phyloP scores from a whole-genome alignment of 2,113 vertebrate genomes.

The Clarias gariepinus region DNA sequence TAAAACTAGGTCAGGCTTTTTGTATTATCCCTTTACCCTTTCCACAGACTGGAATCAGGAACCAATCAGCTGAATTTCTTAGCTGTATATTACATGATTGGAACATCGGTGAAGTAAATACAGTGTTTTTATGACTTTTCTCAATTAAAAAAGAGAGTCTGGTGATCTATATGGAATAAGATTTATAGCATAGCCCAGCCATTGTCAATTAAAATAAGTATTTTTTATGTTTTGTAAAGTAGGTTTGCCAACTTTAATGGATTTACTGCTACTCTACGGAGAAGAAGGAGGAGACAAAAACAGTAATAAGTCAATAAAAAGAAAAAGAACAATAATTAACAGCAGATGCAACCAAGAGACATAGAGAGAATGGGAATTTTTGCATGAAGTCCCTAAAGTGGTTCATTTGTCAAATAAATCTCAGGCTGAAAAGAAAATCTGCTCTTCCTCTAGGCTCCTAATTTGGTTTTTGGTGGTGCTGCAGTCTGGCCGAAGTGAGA shows the following conservation, averaged over 20 bases:
- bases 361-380: slow-evolving; percentile 22
- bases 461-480: slow-evolving; percentile 27
- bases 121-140: not conserved
- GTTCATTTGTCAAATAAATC: slow-evolving; percentile 43
- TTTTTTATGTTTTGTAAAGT: slow-evolving; percentile 20
- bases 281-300: slow-evolving; percentile 26
- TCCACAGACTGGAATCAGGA: not conserved
- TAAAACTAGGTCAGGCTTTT: slow-evolving; percentile 45
- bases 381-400: slow-evolving; percentile 31
- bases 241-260: slow-evolving; percentile 41
- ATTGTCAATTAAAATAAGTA: slow-evolving; percentile 48
- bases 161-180: slow-evolving; percentile 39
- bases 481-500: slow-evolving; percentile 23
- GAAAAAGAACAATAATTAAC: slow-evolving; percentile 44
- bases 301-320: slow-evolving; percentile 35
- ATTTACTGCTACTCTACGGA: slow-evolving; percentile 24
- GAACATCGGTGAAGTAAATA: not conserved
- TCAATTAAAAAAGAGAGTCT: slow-evolving; percentile 28
- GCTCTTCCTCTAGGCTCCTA: slow-evolving; percentile 24
- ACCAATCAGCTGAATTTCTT: no score
- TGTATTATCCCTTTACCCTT: not conserved
- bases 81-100: not conserved
- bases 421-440: slow-evolving; percentile 33
- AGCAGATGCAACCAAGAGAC: slow-evolving; percentile 24
- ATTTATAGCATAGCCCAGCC: slow-evolving; percentile 39